Evolutionary conservation across 1,140 invertebrate species (phyloP).

Genomic region (Drosophila aff.): DNA sequence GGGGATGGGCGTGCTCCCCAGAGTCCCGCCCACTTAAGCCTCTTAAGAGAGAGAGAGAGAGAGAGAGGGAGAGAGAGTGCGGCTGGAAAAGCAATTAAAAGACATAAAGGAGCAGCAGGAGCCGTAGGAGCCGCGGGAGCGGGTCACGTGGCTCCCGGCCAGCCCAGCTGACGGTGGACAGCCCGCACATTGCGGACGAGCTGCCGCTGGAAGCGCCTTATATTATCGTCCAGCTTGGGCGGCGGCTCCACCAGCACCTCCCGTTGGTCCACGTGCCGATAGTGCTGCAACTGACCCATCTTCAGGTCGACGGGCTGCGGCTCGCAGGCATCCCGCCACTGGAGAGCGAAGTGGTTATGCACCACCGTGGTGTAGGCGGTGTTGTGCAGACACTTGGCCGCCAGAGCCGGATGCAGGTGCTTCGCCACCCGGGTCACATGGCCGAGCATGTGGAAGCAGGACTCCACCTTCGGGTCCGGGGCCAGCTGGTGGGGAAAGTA

Average conservation of each 20-base stretch:
- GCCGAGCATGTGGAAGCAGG: slow-evolving; percentile 95
- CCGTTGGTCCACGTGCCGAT: slow-evolving; percentile 88
- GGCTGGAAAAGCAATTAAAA: slow-evolving; percentile 62
- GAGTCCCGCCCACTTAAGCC: slow-evolving; percentile 29
- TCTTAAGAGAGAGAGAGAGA: slow-evolving; percentile 28
- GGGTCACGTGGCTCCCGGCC: slow-evolving; percentile 13
- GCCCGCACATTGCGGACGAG: slow-evolving; percentile 23
- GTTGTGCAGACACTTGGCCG: slow-evolving; percentile 96
- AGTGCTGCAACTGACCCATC: slow-evolving; percentile 95
- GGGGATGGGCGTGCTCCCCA: slow-evolving; percentile 9
- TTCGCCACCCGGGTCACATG: slow-evolving; percentile 94
- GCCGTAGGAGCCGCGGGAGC: neutral
- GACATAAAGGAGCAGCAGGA: neutral
- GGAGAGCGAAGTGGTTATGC: slow-evolving; percentile 96
- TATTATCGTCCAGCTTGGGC: slow-evolving; percentile 51
- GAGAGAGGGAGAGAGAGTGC: no score
- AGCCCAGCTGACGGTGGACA: slow-evolving; percentile 39
- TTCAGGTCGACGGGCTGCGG: slow-evolving; percentile 91
- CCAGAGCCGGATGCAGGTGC: slow-evolving; percentile 93
- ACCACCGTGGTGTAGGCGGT: slow-evolving; percentile 92
- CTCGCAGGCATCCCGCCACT: slow-evolving; percentile 92
- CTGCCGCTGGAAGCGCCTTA: slow-evolving; percentile 52
- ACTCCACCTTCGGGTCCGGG: slow-evolving; percentile 91
- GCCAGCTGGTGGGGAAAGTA: slow-evolving; percentile 93
- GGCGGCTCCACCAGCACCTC: slow-evolving; percentile 9